These are phyloP conservation scores for Notospermus geniculatus DNA, from an alignment of 1,140 invertebrate species.

Conservation along the genomic window DNA sequence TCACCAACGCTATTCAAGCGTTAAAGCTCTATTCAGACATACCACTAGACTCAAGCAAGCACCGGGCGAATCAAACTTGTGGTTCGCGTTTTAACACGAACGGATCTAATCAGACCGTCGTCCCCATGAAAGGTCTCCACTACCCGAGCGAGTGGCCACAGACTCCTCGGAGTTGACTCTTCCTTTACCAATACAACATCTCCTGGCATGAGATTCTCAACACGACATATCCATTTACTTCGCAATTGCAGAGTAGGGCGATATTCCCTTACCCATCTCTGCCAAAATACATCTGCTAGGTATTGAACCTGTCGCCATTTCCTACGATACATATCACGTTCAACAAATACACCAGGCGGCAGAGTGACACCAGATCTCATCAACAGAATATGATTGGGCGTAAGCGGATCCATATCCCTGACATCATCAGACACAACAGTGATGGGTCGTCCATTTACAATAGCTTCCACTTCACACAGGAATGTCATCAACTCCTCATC, in stretches of 20 bases:
- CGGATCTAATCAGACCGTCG: too few relatives aligned
- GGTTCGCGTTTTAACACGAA: too few relatives aligned
- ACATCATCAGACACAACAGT: constrained; percentile 2
- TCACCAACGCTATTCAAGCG: too few relatives aligned
- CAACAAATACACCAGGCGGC: background rate
- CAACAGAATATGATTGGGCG: constrained; percentile 11
- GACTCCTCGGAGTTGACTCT: background rate
- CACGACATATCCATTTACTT: background rate
- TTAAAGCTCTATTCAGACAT: too few relatives aligned
- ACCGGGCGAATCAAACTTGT: too few relatives aligned
- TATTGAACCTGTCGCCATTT: too few relatives aligned
- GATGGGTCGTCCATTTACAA: constrained; percentile 14
- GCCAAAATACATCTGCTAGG: too few relatives aligned
- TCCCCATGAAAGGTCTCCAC: too few relatives aligned
- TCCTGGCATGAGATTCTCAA: background rate
- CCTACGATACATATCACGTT: background rate
- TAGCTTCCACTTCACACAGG: constrained; percentile 16
- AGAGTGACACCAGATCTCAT: background rate
- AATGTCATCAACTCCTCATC: constrained; percentile 15
- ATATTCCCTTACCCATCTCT: background rate
- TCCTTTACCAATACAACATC: background rate
- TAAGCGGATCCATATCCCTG: constrained; percentile 12
- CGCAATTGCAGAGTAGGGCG: background rate
- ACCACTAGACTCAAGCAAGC: too few relatives aligned
- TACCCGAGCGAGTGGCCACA: too few relatives aligned